A percentile compares a stretch with the other conserved stretches of the same genome.
These are phyloP conservation scores for Protomyctophum bolini DNA, from an alignment of 2,113 vertebrate genomes.

Conservation along the genomic window DNA sequence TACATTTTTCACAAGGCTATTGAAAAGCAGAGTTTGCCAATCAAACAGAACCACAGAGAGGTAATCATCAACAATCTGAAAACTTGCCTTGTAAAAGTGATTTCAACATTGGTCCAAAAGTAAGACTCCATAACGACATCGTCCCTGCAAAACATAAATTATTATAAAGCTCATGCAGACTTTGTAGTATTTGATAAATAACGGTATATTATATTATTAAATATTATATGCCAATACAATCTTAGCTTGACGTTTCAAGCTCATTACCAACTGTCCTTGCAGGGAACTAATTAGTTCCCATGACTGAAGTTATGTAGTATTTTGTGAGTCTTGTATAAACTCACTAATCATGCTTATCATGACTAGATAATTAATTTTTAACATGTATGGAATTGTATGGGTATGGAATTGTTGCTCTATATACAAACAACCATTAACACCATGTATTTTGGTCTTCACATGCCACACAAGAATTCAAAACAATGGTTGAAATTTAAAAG, in stretches of 20 bases:
- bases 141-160: constrained; percentile 47
- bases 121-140: constrained; percentile 57
- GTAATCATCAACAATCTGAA: background rate
- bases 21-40: no score
- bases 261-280: background rate
- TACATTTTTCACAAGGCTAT: no score
- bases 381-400: no score
- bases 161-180: background rate
- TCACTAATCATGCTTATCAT: background rate
- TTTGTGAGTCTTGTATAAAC: background rate
- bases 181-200: background rate
- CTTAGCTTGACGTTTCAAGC: no score
- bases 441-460: no score
- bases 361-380: no score
- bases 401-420: no score
- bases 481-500: background rate
- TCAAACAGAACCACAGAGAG: no score
- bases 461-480: no score
- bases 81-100: constrained; percentile 65
- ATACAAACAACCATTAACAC: no score
- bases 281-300: background rate
- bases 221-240: background rate
- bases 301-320: background rate
- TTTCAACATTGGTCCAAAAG: constrained; percentile 51
- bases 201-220: background rate